Evolutionary conservation across 1,140 invertebrate species (phyloP), one percentile per base, ranked within the genome.

Genomic region (Mesaphorura yosii): DNA sequence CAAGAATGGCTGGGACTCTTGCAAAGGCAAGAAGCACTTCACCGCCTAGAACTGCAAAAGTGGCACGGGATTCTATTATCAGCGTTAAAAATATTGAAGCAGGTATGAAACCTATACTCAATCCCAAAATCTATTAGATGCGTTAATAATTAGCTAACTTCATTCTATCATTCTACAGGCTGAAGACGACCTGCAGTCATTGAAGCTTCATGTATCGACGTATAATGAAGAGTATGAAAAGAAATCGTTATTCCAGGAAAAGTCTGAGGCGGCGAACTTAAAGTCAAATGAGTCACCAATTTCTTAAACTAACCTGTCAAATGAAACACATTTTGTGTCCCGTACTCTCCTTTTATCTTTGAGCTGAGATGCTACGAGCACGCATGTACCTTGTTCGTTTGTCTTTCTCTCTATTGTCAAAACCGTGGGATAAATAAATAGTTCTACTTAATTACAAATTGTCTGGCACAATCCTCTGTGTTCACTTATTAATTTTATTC

Each of bases 1-100:
- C 80, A 86, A 64, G 82, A 86, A 64, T 87, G 84, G 84, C 73
- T 83, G 37, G 70, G 76, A 57, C 68, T 85, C 45, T 69, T 88
- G 39, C 80, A 84, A 64, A 76, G 82, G 44, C 85, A 88, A 71
- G 78, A 85, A 68, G 72, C 72, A 27, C 71, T 84, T 26, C 84
- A 88, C 70, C 76, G 81, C 39, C 71, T 77, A 38, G 84, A 88
- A 68, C 73, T 87, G 63, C 75, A 78, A 45, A 80, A 80, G 61
- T 89, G 85, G 85, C 76, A 82, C 63, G 76, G 78, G 62, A 77
- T 84, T 53, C 72, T 88, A 22, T 45, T 58, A 3, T 61, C 65
- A 31, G 62, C 63, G 10, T 53, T 66, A 23, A 57, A 62, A 58
- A 56, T 66, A 28, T 51, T 66, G 29, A 62, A 65, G 42, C 53